A percentile compares a stretch with the other conserved stretches of the same genome.
Conservation (phyloP, 2,113 vertebrate species). For the Anguilla japonica region DNA sequence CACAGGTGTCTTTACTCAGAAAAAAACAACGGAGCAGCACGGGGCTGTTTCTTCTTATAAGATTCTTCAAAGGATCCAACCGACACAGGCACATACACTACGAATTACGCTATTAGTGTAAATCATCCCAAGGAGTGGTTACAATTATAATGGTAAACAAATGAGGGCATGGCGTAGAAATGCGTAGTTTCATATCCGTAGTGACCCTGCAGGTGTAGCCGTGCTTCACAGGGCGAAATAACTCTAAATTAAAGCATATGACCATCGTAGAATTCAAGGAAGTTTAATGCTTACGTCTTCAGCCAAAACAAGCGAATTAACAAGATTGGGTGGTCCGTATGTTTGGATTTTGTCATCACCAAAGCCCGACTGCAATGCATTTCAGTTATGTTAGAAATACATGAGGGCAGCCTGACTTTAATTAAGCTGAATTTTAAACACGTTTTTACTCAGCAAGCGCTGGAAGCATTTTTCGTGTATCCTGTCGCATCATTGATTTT, state of each 20-base stretch:
- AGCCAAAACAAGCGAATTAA: slow-evolving; percentile 62
- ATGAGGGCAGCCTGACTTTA: slow-evolving; percentile 56
- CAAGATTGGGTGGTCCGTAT: slow-evolving; percentile 69
- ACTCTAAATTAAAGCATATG: slow-evolving; percentile 59
- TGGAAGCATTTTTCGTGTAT: slow-evolving; percentile 58
- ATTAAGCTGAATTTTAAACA: slow-evolving; percentile 67
- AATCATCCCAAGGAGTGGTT: slow-evolving; percentile 65
- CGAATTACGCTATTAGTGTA: slow-evolving; percentile 62
- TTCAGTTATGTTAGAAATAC: slow-evolving; percentile 49
- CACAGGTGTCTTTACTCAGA: slow-evolving; percentile 69
- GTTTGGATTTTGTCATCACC: slow-evolving; percentile 66
- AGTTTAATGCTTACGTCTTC: slow-evolving; percentile 51
- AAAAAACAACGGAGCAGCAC: slow-evolving; percentile 36
- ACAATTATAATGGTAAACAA: slow-evolving; percentile 67
- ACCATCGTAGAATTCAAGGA: slow-evolving; percentile 60
- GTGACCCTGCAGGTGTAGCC: slow-evolving; percentile 70
- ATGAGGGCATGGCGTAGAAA: slow-evolving; percentile 67
- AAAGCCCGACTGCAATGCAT: slow-evolving; percentile 57
- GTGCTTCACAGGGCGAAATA: slow-evolving; percentile 46
- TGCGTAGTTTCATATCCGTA: slow-evolving; percentile 62
- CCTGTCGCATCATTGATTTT: slow-evolving; percentile 52
- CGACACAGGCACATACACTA: slow-evolving; percentile 37
- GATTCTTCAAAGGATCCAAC: slow-evolving; percentile 47
- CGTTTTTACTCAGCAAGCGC: slow-evolving; percentile 49
- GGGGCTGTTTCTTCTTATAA: slow-evolving; percentile 33